phyloP scores from a whole-genome alignment of 2,888 invertebrate species.

The Microctonus brassicae region DNA sequence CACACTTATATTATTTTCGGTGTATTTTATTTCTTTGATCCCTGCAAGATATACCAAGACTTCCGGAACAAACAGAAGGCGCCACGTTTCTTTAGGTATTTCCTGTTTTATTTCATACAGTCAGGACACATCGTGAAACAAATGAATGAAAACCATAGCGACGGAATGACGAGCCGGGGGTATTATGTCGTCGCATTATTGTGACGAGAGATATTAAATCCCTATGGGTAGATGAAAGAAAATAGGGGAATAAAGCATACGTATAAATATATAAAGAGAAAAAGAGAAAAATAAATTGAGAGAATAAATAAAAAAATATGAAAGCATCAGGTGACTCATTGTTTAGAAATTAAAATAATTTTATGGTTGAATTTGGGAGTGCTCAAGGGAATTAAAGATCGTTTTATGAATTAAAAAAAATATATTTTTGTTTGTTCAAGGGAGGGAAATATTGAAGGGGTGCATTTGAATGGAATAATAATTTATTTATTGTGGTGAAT shows the following conservation, averaged over 20 bases:
- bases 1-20: background rate
- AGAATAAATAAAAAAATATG: background rate
- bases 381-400: background rate
- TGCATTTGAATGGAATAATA: background rate
- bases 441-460: background rate
- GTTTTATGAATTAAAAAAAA: background rate
- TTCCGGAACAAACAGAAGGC: constrained; percentile 7
- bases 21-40: background rate
- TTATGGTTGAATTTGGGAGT: background rate
- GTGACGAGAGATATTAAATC: constrained; percentile 21
- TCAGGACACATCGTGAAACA: background rate
- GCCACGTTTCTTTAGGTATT: background rate
- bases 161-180: background rate
- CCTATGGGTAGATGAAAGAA: background rate
- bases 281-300: too few species aligned
- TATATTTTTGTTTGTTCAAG: background rate
- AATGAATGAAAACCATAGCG: background rate
- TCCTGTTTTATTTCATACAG: constrained; percentile 17
- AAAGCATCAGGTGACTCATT: constrained; percentile 13
- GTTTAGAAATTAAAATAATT: constrained; percentile 10
- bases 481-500: background rate
- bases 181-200: background rate
- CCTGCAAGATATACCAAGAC: background rate
- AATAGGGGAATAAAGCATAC: background rate
- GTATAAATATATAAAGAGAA: too few species aligned